These are phyloP conservation scores for Erythrocercus mccallii DNA, from an alignment of 2,113 vertebrate species.

Conservation along the genomic window DNA sequence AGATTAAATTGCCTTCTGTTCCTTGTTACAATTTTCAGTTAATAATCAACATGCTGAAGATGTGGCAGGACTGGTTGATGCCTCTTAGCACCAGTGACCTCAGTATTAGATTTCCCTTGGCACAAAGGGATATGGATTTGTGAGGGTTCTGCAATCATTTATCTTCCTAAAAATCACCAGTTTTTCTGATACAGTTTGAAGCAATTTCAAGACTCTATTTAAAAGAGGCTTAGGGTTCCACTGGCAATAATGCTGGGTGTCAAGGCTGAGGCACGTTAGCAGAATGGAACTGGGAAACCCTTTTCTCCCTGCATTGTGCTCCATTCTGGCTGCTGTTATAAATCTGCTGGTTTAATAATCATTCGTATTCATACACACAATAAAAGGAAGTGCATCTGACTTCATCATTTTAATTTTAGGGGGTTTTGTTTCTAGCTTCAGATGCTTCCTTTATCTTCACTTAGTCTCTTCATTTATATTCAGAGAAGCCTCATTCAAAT, in stretches of 20 bases:
- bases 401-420: neutral
- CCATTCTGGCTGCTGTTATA: neutral
- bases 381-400: neutral
- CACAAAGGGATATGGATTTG: neutral
- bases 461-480: neutral
- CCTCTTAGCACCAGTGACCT: neutral
- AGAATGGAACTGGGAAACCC: neutral
- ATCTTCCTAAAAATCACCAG: neutral
- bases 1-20: constrained; percentile 1
- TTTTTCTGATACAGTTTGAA: neutral
- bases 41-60: neutral
- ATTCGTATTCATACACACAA: neutral
- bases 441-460: neutral
- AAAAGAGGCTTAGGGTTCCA: neutral
- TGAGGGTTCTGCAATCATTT: neutral
- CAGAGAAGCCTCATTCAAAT: neutral
- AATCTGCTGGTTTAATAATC: neutral
- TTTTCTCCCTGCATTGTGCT: neutral
- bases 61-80: neutral
- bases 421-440: neutral
- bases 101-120: neutral
- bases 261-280: neutral
- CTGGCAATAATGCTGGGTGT: neutral
- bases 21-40: neutral
- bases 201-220: neutral